Percentiles rank a stretch among this genome's conserved stretches.
Evolutionary conservation across 1,140 invertebrate genomes (phyloP).

Genomic region (Cydia fagiglandana): DNA sequence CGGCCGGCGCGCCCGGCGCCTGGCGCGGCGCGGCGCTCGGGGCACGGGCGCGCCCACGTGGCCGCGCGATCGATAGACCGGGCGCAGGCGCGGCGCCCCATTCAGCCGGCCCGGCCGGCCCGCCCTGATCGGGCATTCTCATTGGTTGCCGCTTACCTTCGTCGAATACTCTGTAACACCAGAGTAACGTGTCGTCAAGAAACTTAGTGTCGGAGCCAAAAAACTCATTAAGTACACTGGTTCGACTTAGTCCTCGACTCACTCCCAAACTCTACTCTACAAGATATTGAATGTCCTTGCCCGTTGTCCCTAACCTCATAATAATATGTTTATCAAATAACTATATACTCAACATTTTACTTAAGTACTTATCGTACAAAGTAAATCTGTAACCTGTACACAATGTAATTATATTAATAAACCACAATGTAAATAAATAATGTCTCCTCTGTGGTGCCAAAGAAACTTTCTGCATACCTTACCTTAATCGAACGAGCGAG

Average conservation of each 20-base stretch:
- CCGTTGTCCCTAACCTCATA: no score
- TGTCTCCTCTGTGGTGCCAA: no score
- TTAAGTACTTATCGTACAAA: no score
- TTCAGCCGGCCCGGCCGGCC: slow-evolving; percentile 10
- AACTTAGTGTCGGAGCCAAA: background rate
- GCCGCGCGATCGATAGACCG: background rate
- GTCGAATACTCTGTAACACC: background rate
- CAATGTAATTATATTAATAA: no score
- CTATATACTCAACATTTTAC: no score
- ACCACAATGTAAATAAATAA: no score
- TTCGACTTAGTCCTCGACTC: background rate
- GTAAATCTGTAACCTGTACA: no score
- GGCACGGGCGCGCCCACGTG: slow-evolving; percentile 12
- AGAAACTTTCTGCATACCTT: no score
- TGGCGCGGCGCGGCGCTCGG: background rate
- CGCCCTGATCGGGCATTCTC: background rate
- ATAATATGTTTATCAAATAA: no score
- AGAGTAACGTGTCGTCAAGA: background rate
- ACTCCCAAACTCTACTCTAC: background rate
- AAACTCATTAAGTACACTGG: background rate
- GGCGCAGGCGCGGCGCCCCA: slow-evolving; percentile 5
- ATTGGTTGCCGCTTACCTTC: background rate
- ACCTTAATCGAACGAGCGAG: no score
- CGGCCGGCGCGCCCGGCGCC: background rate
- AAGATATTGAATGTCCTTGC: background rate